Conservation (phyloP, 23 tunicate genomes). For the Trididemnum nubilum region DNA sequence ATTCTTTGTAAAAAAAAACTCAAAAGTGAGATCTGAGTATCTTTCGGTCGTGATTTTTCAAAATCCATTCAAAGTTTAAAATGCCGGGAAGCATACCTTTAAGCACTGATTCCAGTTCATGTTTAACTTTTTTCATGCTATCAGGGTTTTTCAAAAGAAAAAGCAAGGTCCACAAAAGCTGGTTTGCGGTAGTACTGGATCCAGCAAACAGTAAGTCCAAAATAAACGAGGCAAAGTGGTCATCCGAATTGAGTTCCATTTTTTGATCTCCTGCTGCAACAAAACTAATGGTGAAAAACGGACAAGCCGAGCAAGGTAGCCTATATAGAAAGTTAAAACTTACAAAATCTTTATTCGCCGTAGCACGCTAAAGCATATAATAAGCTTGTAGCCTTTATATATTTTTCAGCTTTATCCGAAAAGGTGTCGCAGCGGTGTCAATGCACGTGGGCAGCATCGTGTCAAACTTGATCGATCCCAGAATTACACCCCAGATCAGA, state of each 20-base stretch:
- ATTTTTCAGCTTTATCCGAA: no score
- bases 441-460: no score
- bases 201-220: slow-evolving; percentile 69
- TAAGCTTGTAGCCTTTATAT: not conserved
- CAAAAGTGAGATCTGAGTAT: no score
- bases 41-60: no score
- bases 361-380: not conserved
- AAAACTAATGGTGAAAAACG: not conserved
- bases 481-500: no score
- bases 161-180: slow-evolving; percentile 62
- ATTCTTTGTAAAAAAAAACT: no score
- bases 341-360: not conserved
- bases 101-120: slow-evolving; percentile 21
- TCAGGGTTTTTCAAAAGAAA: slow-evolving; percentile 63
- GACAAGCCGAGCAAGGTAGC: no score
- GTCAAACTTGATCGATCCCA: no score
- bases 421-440: no score
- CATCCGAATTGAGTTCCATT: not conserved
- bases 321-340: no score
- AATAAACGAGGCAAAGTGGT: slow-evolving; percentile 35
- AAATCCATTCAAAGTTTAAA: no score
- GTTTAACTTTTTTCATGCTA: slow-evolving; percentile 42
- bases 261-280: not conserved
- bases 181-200: slow-evolving; percentile 43
- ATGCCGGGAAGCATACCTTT: no score